Percentiles rank a stretch among this genome's conserved stretches.
Evolutionary conservation across 2,113 vertebrate species (phyloP).

Genomic region (Progne subis): DNA sequence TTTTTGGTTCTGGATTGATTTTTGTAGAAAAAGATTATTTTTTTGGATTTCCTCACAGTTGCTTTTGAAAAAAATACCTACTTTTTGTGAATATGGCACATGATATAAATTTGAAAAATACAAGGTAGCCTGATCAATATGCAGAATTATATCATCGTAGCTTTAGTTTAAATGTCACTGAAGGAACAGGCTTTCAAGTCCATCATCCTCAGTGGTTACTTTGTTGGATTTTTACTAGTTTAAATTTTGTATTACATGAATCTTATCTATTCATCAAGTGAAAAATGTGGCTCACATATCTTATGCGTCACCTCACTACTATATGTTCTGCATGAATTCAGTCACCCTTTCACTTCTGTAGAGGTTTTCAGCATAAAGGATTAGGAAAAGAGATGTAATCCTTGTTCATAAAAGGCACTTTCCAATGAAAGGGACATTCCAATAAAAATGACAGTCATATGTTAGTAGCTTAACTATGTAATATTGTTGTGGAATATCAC

Average conservation of each 20-base stretch:
- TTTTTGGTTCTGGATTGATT: background rate
- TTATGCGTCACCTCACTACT: background rate
- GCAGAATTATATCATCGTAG: background rate
- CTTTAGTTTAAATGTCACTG: slow-evolving; percentile 23
- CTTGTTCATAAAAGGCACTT: background rate
- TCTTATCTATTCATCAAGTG: slow-evolving; percentile 33
- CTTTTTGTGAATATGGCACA: background rate
- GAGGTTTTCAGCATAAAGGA: slow-evolving; percentile 19
- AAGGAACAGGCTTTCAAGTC: slow-evolving; percentile 14
- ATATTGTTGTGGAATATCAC: background rate
- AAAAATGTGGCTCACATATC: slow-evolving; percentile 16
- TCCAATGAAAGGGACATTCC: background rate
- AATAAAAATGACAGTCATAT: slow-evolving; percentile 3
- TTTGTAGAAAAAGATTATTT: background rate
- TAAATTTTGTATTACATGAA: slow-evolving; percentile 30
- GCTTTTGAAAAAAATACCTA: background rate
- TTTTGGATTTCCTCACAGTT: background rate
- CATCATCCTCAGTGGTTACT: slow-evolving; percentile 3
- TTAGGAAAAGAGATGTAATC: slow-evolving; percentile 6
- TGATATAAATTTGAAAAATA: background rate
- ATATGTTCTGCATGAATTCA: slow-evolving; percentile 22
- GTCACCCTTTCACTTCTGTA: background rate
- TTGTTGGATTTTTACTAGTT: slow-evolving; percentile 30
- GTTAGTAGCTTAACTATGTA: background rate
- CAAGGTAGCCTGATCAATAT: background rate